These are phyloP conservation scores for Idaea aversata DNA, from an alignment of 2,888 invertebrate genomes.

Conservation along the genomic window DNA sequence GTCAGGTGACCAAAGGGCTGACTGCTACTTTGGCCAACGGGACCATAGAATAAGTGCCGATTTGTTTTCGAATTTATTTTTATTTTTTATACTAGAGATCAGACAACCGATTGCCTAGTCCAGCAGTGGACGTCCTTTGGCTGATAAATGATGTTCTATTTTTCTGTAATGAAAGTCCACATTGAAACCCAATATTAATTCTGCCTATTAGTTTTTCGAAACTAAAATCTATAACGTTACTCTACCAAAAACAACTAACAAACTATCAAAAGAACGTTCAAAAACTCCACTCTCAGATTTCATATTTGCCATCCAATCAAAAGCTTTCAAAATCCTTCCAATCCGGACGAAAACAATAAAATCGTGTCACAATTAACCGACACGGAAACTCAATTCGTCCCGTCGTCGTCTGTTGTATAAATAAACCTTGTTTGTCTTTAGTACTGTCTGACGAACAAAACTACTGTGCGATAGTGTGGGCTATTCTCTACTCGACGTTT, in stretches of 20 bases:
- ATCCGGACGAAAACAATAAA: slow-evolving; percentile 16
- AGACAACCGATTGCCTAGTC: too few relatives aligned
- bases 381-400: slow-evolving; percentile 44
- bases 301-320: slow-evolving; percentile 25
- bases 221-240: slow-evolving; percentile 5
- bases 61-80: too few relatives aligned
- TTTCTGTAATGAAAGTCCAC: too few relatives aligned
- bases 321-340: slow-evolving; percentile 11
- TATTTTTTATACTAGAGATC: too few relatives aligned
- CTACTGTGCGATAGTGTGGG: slow-evolving; percentile 4
- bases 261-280: slow-evolving; percentile 5
- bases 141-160: too few relatives aligned
- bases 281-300: slow-evolving; percentile 13
- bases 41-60: too few relatives aligned
- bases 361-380: slow-evolving; percentile 23
- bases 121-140: too few relatives aligned
- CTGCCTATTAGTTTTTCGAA: not conserved
- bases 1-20: too few relatives aligned
- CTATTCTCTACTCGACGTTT: not conserved
- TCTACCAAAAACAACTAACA: slow-evolving; percentile 5
- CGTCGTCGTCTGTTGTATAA: slow-evolving; percentile 29
- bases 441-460: slow-evolving; percentile 5
- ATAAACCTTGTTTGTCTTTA: slow-evolving; percentile 38
- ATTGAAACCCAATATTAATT: too few relatives aligned
- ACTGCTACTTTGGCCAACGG: too few relatives aligned